Evolutionary conservation across 2,797 vertebrate species (phyloP).

Genomic region (Sebastolobus alascanus): DNA sequence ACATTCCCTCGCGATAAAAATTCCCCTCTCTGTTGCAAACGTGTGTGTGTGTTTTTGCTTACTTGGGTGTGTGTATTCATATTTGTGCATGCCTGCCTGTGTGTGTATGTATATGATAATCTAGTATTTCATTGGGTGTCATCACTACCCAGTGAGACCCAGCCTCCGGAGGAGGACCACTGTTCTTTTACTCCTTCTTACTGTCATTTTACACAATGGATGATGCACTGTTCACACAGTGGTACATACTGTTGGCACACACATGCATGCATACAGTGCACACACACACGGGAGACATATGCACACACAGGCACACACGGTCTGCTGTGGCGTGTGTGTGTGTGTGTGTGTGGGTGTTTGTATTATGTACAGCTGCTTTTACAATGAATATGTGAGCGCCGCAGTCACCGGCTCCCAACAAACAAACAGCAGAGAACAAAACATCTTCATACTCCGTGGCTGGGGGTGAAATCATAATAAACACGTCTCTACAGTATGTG

Average conservation of each 20-base stretch:
- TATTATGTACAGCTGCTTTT: constrained; percentile 15
- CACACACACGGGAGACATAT: neutral
- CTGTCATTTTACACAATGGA: constrained; percentile 22
- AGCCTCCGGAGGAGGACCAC: constrained; percentile 21
- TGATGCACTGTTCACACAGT: constrained; percentile 23
- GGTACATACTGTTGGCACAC: neutral
- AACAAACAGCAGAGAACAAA: constrained; percentile 25
- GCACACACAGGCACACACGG: neutral
- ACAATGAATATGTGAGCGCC: neutral
- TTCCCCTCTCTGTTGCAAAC: constrained; percentile 10
- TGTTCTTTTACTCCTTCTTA: constrained; percentile 10
- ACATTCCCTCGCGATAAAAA: constrained; percentile 23
- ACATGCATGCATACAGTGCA: neutral
- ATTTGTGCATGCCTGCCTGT: constrained; percentile 1
- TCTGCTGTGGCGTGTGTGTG: constrained; percentile 4
- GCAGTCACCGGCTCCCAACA: constrained; percentile 23
- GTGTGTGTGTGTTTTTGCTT: neutral
- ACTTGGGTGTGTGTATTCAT: neutral
- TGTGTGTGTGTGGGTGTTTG: constrained; percentile 38
- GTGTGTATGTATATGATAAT: constrained; percentile 33
- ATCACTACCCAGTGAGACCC: constrained; percentile 44
- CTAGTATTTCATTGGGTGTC: constrained; percentile 62
- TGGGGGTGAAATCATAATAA: constrained; percentile 3
- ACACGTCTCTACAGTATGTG: neutral
- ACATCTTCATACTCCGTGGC: constrained; percentile 26